Conservation (phyloP, 2,888 invertebrate genomes). For the Rambutsinella grinnellia region DNA sequence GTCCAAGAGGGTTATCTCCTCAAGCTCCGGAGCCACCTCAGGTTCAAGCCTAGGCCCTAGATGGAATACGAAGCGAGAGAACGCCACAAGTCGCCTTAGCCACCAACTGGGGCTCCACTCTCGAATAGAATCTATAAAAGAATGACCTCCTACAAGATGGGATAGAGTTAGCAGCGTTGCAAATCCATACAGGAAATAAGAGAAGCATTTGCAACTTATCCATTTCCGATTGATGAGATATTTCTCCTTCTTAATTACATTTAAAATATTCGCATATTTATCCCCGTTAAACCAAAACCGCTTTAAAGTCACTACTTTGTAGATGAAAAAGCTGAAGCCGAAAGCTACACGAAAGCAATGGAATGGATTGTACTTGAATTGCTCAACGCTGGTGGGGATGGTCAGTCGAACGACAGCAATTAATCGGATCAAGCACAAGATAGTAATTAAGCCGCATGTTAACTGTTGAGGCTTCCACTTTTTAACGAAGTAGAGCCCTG, state of each 20-base stretch:
- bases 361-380: not conserved
- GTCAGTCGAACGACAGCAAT: not conserved
- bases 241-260: not conserved
- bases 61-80: not conserved
- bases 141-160: not conserved
- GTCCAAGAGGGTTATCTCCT: not conserved
- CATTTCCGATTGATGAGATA: slow-evolving; percentile 1
- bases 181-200: not conserved
- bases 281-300: slow-evolving; percentile 9
- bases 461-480: slow-evolving; percentile 21
- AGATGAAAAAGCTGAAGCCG: not conserved
- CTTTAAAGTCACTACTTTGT: slow-evolving; percentile 1
- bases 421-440: not conserved
- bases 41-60: not conserved
- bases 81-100: slow-evolving; percentile 1
- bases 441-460: not conserved
- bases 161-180: not conserved
- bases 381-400: not conserved
- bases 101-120: slow-evolving; percentile 13
- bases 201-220: not conserved
- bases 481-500: not conserved
- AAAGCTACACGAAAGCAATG: slow-evolving; percentile 9
- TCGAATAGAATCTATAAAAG: slow-evolving; percentile 3
- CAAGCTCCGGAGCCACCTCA: not conserved
- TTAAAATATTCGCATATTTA: slow-evolving; percentile 2